Evolutionary conservation across 1,140 invertebrate species (phyloP).

Genomic region (Ericerus pela): DNA sequence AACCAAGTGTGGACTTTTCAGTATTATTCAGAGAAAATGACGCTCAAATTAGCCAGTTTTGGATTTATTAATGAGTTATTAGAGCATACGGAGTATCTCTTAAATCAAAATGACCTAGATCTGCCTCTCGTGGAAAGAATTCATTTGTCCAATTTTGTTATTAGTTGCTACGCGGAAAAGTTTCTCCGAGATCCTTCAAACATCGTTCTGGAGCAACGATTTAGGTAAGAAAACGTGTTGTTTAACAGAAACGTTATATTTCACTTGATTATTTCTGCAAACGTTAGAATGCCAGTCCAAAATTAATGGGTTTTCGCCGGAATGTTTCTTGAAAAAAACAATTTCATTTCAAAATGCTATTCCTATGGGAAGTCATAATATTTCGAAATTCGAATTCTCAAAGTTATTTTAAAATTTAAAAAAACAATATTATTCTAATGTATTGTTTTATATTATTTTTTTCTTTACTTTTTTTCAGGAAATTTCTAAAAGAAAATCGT

Average conservation of each 20-base stretch:
- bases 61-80: not conserved
- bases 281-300: no score
- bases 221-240: not conserved
- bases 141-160: constrained; percentile 3
- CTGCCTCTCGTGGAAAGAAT: not conserved
- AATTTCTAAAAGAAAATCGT: not conserved
- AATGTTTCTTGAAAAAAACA: no score
- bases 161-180: not conserved
- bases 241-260: not conserved
- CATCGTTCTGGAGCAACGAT: not conserved
- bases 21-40: constrained; percentile 2
- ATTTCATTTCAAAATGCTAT: no score
- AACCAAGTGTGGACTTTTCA: not conserved
- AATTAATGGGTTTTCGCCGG: no score
- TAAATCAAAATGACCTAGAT: not conserved
- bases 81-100: not conserved
- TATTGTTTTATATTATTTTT: not conserved
- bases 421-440: no score
- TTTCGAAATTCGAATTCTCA: no score
- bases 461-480: not conserved
- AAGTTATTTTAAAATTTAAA: no score
- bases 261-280: no score
- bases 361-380: no score
- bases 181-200: not conserved
- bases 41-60: not conserved